phyloP scores from a whole-genome alignment of 1,140 invertebrate species.

The Bicyclus anynana region DNA sequence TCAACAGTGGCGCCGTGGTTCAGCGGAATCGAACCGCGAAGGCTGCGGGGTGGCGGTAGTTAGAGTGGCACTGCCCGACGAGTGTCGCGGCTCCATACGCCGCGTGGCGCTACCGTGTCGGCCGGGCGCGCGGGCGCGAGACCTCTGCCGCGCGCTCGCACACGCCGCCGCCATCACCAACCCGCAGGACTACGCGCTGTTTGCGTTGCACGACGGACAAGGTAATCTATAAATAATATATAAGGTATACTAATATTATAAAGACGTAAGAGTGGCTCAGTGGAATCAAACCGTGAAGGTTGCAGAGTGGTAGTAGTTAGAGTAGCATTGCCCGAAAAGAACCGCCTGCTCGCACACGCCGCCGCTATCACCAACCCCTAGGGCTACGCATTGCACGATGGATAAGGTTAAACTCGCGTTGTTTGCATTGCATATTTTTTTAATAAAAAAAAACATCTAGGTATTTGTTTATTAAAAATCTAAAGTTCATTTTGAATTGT shows the following conservation, averaged over 20 bases:
- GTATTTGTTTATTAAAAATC: too few relatives aligned
- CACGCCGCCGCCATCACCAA: constrained; percentile 96
- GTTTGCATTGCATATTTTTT: too few relatives aligned
- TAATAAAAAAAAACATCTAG: too few relatives aligned
- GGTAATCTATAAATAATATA: too few relatives aligned
- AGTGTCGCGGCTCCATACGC: constrained; percentile 92
- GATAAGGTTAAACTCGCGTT: too few relatives aligned
- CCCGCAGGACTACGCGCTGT: constrained; percentile 97
- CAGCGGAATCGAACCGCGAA: constrained; percentile 34
- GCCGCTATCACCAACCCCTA: constrained; percentile 96
- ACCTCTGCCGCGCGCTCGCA: constrained; percentile 94
- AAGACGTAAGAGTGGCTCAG: too few relatives aligned
- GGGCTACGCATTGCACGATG: constrained; percentile 94
- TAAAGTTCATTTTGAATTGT: too few relatives aligned
- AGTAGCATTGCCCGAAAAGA: constrained; percentile 94
- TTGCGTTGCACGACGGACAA: constrained; percentile 92
- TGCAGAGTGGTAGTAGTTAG: constrained; percentile 82
- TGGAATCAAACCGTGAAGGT: constrained; percentile 31
- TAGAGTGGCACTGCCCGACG: constrained; percentile 94
- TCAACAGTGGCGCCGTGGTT: constrained; percentile 72
- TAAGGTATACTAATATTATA: too few relatives aligned
- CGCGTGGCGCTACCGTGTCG: constrained; percentile 93
- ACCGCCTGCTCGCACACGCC: constrained; percentile 94
- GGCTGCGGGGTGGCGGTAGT: constrained; percentile 79
- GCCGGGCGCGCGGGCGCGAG: constrained; percentile 93